Conservation (phyloP, 1,140 invertebrate genomes). For the Triops cancriformis region DNA sequence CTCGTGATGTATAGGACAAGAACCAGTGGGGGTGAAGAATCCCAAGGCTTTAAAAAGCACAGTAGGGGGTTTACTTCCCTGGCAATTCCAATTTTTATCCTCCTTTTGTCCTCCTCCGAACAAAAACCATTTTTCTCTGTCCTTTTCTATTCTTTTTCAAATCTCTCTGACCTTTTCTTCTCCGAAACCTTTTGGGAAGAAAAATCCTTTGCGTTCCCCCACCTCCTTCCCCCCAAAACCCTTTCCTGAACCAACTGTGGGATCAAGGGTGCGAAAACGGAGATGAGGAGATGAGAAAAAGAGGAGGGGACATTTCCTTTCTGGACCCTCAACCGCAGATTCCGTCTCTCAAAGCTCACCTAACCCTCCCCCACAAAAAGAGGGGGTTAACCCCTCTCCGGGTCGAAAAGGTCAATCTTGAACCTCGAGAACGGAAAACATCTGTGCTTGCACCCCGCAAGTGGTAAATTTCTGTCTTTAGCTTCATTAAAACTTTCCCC, state of each 20-base stretch:
- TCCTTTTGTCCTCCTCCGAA: too few species aligned
- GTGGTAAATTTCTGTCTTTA: background rate
- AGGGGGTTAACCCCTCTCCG: background rate
- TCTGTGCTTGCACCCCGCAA: background rate
- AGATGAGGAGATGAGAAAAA: slow-evolving; percentile 11
- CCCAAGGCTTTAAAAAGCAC: background rate
- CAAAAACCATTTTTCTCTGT: background rate
- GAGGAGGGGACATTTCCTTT: background rate
- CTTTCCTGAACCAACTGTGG: background rate
- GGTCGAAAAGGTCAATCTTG: background rate
- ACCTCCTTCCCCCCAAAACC: background rate
- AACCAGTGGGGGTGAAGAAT: background rate
- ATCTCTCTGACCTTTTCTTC: background rate
- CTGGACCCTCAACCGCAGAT: background rate
- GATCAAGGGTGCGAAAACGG: background rate
- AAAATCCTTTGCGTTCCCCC: background rate
- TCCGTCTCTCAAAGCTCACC: background rate
- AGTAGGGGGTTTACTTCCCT: background rate
- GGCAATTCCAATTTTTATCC: background rate
- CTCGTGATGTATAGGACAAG: background rate
- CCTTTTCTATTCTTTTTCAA: background rate
- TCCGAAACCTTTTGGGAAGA: background rate
- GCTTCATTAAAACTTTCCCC: background rate
- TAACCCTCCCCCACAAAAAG: background rate
- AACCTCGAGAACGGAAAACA: background rate